phyloP scores from a whole-genome alignment of 2,797 vertebrate species.

The Cottoperca gobio region DNA sequence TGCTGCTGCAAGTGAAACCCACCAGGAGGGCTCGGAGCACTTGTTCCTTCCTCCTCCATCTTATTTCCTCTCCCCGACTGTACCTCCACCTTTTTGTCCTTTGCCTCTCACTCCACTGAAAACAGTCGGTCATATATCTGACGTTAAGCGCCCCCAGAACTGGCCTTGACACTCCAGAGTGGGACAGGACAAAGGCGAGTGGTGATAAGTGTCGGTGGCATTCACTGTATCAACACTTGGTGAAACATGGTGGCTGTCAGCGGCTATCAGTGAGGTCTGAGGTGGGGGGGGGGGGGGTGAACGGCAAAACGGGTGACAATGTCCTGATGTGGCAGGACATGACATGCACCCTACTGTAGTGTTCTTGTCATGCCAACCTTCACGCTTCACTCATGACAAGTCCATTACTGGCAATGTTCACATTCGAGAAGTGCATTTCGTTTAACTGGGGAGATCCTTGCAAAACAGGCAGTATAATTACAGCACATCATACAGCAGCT shows the following conservation, averaged over 20 bases:
- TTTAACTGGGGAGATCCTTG: conserved; percentile 31
- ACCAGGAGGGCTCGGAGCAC: conserved; percentile 62
- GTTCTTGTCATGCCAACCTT: conserved; percentile 66
- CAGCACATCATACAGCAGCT: conserved; percentile 40
- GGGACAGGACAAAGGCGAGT: conserved; percentile 68
- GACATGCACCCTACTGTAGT: conserved; percentile 75
- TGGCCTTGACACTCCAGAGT: conserved; percentile 70
- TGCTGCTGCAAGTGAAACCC: conserved; percentile 68
- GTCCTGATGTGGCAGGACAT: conserved; percentile 74
- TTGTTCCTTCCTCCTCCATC: conserved; percentile 41
- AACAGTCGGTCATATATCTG: conserved; percentile 72
- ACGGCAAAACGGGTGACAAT: conserved; percentile 58
- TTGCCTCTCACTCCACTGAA: conserved; percentile 44
- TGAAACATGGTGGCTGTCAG: conserved; percentile 80
- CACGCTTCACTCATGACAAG: conserved; percentile 69
- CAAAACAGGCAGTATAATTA: conserved; percentile 64
- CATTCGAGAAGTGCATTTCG: conserved; percentile 38
- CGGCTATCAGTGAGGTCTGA: conserved; percentile 66
- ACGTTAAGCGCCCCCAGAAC: conserved; percentile 56
- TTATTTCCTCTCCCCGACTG: conserved; percentile 36
- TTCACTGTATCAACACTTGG: conserved; percentile 75
- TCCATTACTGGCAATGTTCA: conserved; percentile 69
- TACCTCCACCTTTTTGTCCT: conserved; percentile 54
- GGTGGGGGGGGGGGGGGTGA: conserved; percentile 35
- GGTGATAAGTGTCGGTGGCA: conserved; percentile 76